Percentiles rank a stretch among this genome's conserved stretches.
phyloP scores from a whole-genome alignment of 92 coral and sea anemone genomes.

The Zoanthus sociatus region DNA sequence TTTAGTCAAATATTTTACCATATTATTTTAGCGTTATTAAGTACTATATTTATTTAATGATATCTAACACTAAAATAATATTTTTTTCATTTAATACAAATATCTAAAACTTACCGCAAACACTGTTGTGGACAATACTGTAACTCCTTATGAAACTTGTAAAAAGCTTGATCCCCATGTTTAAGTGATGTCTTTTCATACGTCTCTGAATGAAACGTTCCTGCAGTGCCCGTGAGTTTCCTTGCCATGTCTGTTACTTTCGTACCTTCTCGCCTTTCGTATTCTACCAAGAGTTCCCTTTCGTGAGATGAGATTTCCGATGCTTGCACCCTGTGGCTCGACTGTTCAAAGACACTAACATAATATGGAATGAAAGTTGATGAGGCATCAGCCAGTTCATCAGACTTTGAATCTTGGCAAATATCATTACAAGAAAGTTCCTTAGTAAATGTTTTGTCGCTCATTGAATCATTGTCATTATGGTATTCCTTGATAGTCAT shows the following conservation, averaged over 20 bases:
- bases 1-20: no score
- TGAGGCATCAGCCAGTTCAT: not conserved
- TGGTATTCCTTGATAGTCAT: constrained; percentile 48
- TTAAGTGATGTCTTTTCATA: constrained; percentile 78
- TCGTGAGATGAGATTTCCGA: constrained; percentile 69
- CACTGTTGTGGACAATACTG: constrained; percentile 84
- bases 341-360: constrained; percentile 78
- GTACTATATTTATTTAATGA: no score
- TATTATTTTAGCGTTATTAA: no score
- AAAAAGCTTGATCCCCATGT: constrained; percentile 88
- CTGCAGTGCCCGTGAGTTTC: not conserved
- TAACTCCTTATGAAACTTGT: constrained; percentile 80
- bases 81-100: not conserved
- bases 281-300: constrained; percentile 66
- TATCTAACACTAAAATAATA: no score
- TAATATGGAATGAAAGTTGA: constrained; percentile 71
- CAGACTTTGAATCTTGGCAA: not conserved
- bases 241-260: constrained; percentile 55
- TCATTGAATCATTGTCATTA: not conserved
- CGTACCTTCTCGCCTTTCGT: constrained; percentile 75
- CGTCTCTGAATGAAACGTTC: constrained; percentile 58
- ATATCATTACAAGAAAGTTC: not conserved
- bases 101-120: constrained; percentile 65
- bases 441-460: not conserved
- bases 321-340: not conserved